Conservation (phyloP, 2,113 vertebrate species). For the Azemiops feae region DNA sequence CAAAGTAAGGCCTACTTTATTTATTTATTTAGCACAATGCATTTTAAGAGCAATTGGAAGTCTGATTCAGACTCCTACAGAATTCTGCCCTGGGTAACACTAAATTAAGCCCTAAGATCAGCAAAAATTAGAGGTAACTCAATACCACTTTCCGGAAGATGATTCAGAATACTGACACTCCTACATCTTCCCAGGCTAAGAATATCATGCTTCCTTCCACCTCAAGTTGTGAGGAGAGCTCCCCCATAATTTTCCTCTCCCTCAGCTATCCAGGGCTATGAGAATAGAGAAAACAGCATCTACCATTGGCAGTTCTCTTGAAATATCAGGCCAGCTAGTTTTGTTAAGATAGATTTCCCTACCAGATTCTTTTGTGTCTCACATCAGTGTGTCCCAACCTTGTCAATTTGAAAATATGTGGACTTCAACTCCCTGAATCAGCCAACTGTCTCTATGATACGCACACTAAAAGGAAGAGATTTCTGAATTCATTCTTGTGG, state of each 20-base stretch:
- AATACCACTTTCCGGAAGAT: neutral
- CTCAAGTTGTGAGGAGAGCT: neutral
- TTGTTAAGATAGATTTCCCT: neutral
- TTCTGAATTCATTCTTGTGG: constrained; percentile 56
- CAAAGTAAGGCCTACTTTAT: constrained; percentile 37
- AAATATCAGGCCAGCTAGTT: neutral
- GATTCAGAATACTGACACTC: neutral
- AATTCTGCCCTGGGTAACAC: constrained; percentile 26
- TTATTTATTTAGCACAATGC: constrained; percentile 35
- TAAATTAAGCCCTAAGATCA: constrained; percentile 28
- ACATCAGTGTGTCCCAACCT: neutral
- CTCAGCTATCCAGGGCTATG: neutral
- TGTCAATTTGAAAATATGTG: no score
- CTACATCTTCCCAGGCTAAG: neutral
- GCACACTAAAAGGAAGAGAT: neutral
- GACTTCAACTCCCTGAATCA: neutral
- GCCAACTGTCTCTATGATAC: neutral
- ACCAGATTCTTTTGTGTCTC: neutral
- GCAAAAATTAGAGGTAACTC: neutral
- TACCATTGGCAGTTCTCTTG: neutral
- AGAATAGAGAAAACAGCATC: neutral
- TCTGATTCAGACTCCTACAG: constrained; percentile 47
- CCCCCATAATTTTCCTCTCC: neutral
- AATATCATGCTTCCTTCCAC: neutral
- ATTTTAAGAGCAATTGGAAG: constrained; percentile 19